Evolutionary conservation across 2,888 invertebrate genomes (phyloP), one percentile per base, ranked within the genome.

Genomic region (Bellardia pandia): DNA sequence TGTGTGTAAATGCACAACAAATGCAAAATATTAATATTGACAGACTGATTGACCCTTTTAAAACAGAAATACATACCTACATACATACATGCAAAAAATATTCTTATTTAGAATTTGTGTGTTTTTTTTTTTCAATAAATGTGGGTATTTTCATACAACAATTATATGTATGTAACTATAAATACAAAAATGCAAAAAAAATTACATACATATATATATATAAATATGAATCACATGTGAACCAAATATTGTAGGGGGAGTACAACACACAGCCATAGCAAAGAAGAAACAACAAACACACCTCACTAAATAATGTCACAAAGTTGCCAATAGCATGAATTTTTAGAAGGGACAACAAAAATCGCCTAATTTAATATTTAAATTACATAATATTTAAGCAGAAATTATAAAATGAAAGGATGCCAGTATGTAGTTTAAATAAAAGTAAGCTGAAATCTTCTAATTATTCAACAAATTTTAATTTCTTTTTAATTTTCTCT

Each of bases 141-240:
- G 76, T 60, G 37, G 23, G 53, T 56, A 74, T 66, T 81, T 66
- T 58, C 14, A 72, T 23, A 66, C 64, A 80, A 13, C 11, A 69
- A 58, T 37, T 68, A 68, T 16, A 53, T 58, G n/a, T 23, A 33
- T 71, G 40, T 23, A 23, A 23, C 23, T 45, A 56, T 53, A 45
- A 53, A 42, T 72, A 2, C 9, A 16, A 64, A 64, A 33, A 37
- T 6, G 23, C 40, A 40, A 60, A 45, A 48, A 42, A 64, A 40
- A 71, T 48, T 64, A 23, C n/a, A n/a, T n/a, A n/a, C n/a, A n/a
- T n/a, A n/a, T n/a, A n/a, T n/a, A n/a, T 37, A 16, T n/a, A 66
- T 45, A 23, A 64, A 74, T 69, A 85, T 85, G 86, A 87, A 69
- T 85, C 85, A 87, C 84, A 81, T 84, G 80, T 81, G 80, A 84